These are phyloP conservation scores for Probaryconus sp. DNA, from an alignment of 1,140 invertebrate genomes.

Conservation along the genomic window DNA sequence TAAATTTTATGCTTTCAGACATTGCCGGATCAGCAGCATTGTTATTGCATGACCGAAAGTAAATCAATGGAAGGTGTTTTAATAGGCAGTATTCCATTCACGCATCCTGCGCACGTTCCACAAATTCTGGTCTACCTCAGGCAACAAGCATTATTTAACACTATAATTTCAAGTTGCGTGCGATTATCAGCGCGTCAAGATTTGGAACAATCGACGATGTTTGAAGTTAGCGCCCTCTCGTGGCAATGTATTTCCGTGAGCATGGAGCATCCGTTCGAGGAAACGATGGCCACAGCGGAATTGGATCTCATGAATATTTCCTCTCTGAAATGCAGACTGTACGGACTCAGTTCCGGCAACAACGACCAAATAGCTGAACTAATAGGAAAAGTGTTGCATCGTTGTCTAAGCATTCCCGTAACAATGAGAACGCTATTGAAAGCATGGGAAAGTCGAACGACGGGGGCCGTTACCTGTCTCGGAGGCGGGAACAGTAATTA, in stretches of 20 bases:
- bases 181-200: conserved; percentile 83
- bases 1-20: conserved; percentile 79
- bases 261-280: conserved; percentile 94
- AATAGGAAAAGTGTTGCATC: conserved; percentile 91
- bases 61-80: conserved; percentile 88
- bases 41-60: conserved; percentile 93
- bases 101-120: conserved; percentile 95
- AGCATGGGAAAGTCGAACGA: conserved; percentile 78
- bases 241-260: conserved; percentile 93
- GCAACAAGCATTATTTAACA: conserved; percentile 95
- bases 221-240: conserved; percentile 93
- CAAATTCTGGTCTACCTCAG: conserved; percentile 90
- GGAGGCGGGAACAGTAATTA: conserved; percentile 76
- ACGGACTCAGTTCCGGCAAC: conserved; percentile 79
- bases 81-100: conserved; percentile 92
- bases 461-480: conserved; percentile 66
- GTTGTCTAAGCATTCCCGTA: conserved; percentile 93
- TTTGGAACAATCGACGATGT: conserved; percentile 89
- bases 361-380: conserved; percentile 85
- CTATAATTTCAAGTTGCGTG: conserved; percentile 91
- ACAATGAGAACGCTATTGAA: conserved; percentile 83
- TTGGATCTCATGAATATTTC: conserved; percentile 91
- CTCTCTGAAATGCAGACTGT: conserved; percentile 82
- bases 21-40: conserved; percentile 94
- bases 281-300: conserved; percentile 94